Evolutionary conservation across 2,888 invertebrate genomes (phyloP).

Genomic region (Adelognathus sp.): DNA sequence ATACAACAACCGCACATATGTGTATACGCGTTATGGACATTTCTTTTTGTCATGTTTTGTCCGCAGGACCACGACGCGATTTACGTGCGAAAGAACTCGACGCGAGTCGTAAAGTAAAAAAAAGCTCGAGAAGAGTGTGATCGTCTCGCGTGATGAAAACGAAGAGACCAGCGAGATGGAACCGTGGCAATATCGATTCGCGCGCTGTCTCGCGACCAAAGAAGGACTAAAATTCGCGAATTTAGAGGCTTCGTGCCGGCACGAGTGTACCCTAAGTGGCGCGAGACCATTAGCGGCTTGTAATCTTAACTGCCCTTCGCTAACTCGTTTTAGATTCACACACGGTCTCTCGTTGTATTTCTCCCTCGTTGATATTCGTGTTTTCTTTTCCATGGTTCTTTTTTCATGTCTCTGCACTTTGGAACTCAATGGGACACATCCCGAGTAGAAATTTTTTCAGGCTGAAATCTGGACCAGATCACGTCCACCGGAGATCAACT

Average conservation of each 20-base stretch:
- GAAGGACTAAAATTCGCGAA: conserved; percentile 37
- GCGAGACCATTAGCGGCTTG: conserved; percentile 53
- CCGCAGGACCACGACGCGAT: conserved; percentile 27
- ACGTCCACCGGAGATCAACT: no score
- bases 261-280: conserved; percentile 43
- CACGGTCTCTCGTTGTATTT: conserved; percentile 35
- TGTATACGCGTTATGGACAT: conserved; percentile 14
- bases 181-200: conserved; percentile 34
- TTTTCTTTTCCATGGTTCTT: conserved; percentile 19
- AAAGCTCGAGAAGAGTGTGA: conserved; percentile 40
- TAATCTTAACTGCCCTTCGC: conserved; percentile 50
- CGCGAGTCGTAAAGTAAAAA: conserved; percentile 41
- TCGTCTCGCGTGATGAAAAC: conserved; percentile 11
- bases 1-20: conserved; percentile 8
- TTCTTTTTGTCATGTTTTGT: conserved; percentile 40
- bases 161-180: background rate
- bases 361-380: background rate
- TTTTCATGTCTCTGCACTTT: background rate
- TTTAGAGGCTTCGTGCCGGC: conserved; percentile 22
- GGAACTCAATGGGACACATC: conserved; percentile 19
- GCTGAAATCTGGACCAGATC: no score
- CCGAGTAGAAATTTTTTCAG: conserved; percentile 13
- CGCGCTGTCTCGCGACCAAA: background rate
- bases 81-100: conserved; percentile 54
- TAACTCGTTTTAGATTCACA: conserved; percentile 48